A percentile compares a stretch with the other conserved stretches of the same genome.
Evolutionary conservation across 2,113 vertebrate species (phyloP).

Genomic region (Cyanoderma ruficeps): DNA sequence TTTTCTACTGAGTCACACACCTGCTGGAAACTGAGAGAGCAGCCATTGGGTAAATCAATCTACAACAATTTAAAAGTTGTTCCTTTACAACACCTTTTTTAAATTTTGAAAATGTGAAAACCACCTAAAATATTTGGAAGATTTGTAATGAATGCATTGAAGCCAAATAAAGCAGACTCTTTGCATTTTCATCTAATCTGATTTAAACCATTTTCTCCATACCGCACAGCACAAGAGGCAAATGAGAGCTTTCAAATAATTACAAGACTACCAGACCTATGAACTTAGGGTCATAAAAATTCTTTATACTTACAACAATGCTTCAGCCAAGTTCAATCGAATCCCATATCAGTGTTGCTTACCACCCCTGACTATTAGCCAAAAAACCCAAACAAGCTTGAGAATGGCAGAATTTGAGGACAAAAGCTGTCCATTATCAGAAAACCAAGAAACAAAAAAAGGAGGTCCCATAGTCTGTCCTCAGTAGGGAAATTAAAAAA

Average conservation of each 20-base stretch:
- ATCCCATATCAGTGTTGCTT: background rate
- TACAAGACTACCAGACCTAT: background rate
- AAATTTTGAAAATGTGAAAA: background rate
- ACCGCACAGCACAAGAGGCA: background rate
- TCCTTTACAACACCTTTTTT: background rate
- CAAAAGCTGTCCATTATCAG: background rate
- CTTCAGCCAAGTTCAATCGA: background rate
- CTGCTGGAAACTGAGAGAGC: background rate
- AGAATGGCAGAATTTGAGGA: background rate
- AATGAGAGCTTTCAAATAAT: background rate
- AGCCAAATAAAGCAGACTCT: background rate
- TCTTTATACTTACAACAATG: background rate
- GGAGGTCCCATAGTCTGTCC: background rate
- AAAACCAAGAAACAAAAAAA: background rate
- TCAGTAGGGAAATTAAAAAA: background rate
- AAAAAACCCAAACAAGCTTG: background rate
- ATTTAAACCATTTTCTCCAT: background rate
- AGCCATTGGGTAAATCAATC: background rate
- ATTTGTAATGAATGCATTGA: background rate
- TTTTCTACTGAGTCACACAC: background rate
- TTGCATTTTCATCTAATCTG: background rate
- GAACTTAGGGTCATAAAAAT: background rate
- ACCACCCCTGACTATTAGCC: background rate
- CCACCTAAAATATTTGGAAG: background rate
- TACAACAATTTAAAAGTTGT: background rate